phyloP scores from a whole-genome alignment of 2,113 vertebrate genomes.

The Speoplatyrhinus poulsoni region DNA sequence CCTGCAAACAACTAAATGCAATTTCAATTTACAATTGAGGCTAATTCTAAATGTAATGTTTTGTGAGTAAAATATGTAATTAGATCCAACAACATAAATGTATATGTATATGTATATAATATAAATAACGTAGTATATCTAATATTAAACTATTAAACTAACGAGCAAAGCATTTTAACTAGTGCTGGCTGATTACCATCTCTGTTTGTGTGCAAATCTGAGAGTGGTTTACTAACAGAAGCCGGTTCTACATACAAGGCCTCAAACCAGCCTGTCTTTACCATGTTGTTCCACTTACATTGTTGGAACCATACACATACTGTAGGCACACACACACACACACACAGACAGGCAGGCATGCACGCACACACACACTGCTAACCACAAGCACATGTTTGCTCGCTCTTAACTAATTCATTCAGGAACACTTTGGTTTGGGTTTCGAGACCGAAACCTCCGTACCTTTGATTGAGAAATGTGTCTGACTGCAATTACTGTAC shows the following conservation, averaged over 20 bases:
- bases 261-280: slow-evolving; percentile 54
- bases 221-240: slow-evolving; percentile 70
- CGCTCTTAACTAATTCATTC: slow-evolving; percentile 81
- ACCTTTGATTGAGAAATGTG: slow-evolving; percentile 79
- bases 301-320: slow-evolving; percentile 52
- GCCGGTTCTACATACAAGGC: slow-evolving; percentile 65
- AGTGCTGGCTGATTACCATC: neutral
- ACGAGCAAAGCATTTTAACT: neutral
- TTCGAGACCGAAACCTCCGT: slow-evolving; percentile 73
- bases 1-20: neutral
- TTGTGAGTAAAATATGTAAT: neutral
- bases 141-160: neutral
- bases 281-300: slow-evolving; percentile 79
- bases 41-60: too few species aligned
- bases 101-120: neutral
- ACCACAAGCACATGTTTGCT: slow-evolving; percentile 81
- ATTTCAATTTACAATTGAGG: neutral
- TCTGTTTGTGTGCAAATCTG: slow-evolving; percentile 25
- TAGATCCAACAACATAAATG: neutral
- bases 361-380: slow-evolving; percentile 41
- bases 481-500: slow-evolving; percentile 76
- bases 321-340: slow-evolving; percentile 19
- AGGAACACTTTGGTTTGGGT: slow-evolving; percentile 81
- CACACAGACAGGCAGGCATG: slow-evolving; percentile 19
- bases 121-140: neutral